Evolutionary conservation across 2,113 vertebrate genomes (phyloP), one percentile per base, ranked within the genome.

Genomic region (Hypomesus transpacificus): DNA sequence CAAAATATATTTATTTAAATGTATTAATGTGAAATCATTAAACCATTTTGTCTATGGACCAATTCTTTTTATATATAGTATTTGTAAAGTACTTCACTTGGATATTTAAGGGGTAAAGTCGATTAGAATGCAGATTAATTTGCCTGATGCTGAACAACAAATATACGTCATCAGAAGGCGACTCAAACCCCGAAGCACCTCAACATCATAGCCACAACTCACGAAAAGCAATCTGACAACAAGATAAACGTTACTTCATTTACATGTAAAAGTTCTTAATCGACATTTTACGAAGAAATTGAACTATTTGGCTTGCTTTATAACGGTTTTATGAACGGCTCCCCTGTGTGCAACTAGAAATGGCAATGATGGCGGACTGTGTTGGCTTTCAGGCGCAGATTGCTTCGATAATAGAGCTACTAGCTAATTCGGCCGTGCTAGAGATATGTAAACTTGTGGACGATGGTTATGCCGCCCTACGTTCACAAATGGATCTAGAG

Each of bases 391-490:
- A 90, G 1, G 78, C 82, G 59, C 87, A 89, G n/a, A 86, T 90
- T 68, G 86, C 86, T 54, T 88, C 87, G 11, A 83, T 90, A 1
- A 82, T 89, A 4, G 87, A 90, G 80, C 77, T 88, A 0, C 22
- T 90, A 69, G 89, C 87, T 14, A 89, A 90, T 26, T 90, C 89
- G 3, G 89, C 89, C 14, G 89, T 90, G 78, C 80, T 80, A 21
- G 85, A 90, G 71, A 90, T 90, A 67, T 90, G 89, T 62, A 87
- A 84, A 2, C 78, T 90, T 73, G 87, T 90, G 68, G 86, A 90
- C 4, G 89, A 88, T 18, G 87, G 86, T 2, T 86, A 83, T 66
- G 82, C 85, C 17, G 84, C 82, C 54, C 80, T 90, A 69, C 83
- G 85, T 53, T 77, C 83, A 17, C 83, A 90, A 61, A 70, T 70